Conservation (phyloP, 2,797 vertebrate species). For the Manis javanica region DNA sequence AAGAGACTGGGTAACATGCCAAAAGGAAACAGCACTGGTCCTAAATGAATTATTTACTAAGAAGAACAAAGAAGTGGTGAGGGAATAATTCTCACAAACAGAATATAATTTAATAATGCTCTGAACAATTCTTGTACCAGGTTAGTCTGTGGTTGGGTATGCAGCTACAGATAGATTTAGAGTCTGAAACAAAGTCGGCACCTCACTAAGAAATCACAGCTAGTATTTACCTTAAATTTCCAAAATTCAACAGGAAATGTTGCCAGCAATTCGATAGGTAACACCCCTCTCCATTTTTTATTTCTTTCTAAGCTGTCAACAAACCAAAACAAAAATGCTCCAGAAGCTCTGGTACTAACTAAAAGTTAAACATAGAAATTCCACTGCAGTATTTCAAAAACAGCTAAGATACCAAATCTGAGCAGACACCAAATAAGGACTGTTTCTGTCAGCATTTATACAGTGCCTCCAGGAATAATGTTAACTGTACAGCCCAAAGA, state of each 20-base stretch:
- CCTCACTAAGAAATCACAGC: constrained; percentile 41
- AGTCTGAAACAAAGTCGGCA: constrained; percentile 3
- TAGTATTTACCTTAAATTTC: constrained; percentile 29
- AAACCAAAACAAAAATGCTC: constrained; percentile 53
- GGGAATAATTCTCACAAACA: constrained; percentile 35
- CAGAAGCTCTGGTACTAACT: constrained; percentile 30
- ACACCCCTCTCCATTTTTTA: not conserved
- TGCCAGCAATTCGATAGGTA: constrained; percentile 13
- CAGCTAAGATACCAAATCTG: constrained; percentile 24
- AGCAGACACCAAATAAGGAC: constrained; percentile 1
- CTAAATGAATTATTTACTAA: constrained; percentile 65
- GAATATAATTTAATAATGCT: constrained; percentile 32
- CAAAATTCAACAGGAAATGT: constrained; percentile 55
- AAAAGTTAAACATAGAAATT: constrained; percentile 41
- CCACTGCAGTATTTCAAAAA: constrained; percentile 40
- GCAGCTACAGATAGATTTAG: not conserved
- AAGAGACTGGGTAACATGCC: constrained; percentile 20
- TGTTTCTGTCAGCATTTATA: not conserved
- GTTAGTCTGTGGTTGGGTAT: not conserved
- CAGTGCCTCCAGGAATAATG: not conserved
- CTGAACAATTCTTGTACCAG: not conserved
- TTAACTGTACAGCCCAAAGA: not conserved
- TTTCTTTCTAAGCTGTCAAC: constrained; percentile 40
- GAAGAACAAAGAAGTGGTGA: constrained; percentile 53
- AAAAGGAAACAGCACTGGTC: constrained; percentile 25